Evolutionary conservation across 1,140 invertebrate species (phyloP).

Genomic region (Drosophila novamexicana): DNA sequence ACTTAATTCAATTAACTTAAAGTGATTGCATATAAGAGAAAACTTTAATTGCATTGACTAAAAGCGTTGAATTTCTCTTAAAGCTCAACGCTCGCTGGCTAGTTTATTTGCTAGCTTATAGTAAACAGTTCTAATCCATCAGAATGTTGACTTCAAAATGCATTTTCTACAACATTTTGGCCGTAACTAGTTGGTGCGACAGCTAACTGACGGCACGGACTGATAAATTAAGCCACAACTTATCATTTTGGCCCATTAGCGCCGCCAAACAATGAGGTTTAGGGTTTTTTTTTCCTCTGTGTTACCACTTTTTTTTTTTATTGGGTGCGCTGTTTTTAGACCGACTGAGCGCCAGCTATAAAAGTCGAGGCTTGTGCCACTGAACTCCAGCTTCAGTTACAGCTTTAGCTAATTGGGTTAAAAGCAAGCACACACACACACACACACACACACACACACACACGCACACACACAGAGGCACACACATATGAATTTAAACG

Average conservation of each 20-base stretch:
- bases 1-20: no score
- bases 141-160: neutral
- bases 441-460: constrained; percentile 7
- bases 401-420: constrained; percentile 72
- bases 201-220: constrained; percentile 12
- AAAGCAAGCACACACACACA: constrained; percentile 51
- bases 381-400: constrained; percentile 54
- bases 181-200: constrained; percentile 15
- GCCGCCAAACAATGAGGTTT: constrained; percentile 64
- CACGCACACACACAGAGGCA: neutral
- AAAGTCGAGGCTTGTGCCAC: constrained; percentile 55
- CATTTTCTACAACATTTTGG: constrained; percentile 2
- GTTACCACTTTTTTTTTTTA: neutral
- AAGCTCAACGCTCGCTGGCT: neutral
- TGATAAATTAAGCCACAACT: constrained; percentile 39
- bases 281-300: constrained; percentile 33
- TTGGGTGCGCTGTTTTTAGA: neutral
- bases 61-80: neutral
- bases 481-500: constrained; percentile 14
- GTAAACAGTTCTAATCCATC: constrained; percentile 8
- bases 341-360: constrained; percentile 47
- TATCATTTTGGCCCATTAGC: constrained; percentile 54
- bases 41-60: neutral
- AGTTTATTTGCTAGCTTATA: neutral
- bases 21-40: no score